Evolutionary conservation across 1,140 invertebrate species (phyloP).

Genomic region (Streblospio benedicti): DNA sequence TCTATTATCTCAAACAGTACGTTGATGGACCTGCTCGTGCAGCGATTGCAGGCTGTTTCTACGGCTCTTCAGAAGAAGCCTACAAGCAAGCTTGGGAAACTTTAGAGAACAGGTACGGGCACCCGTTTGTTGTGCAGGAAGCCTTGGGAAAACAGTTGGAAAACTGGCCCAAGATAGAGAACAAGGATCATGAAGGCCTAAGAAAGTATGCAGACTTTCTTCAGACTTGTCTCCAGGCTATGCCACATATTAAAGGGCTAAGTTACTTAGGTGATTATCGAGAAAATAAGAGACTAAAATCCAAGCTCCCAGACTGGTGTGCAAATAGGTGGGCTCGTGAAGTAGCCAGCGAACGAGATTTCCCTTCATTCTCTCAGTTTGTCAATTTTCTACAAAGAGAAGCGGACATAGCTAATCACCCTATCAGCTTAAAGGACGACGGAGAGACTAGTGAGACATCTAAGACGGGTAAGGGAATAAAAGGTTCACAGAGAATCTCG

Average conservation of each 20-base stretch:
- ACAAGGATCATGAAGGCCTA: slow-evolving; percentile 13
- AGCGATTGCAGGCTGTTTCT: slow-evolving; percentile 1
- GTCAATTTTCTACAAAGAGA: slow-evolving; percentile 19
- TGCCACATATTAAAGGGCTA: slow-evolving; percentile 7
- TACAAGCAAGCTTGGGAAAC: background rate
- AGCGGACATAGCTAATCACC: slow-evolving; percentile 21
- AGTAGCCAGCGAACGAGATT: slow-evolving; percentile 9
- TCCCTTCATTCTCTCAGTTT: slow-evolving; percentile 19
- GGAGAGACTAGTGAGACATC: too few relatives aligned
- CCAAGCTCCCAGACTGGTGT: slow-evolving; percentile 24
- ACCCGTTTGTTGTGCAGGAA: background rate
- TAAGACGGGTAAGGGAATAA: too few relatives aligned
- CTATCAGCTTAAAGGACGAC: too few relatives aligned
- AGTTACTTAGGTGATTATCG: slow-evolving; percentile 20
- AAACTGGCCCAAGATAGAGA: slow-evolving; percentile 10
- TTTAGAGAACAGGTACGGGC: slow-evolving; percentile 1
- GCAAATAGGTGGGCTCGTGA: slow-evolving; percentile 15
- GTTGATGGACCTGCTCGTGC: slow-evolving; percentile 2
- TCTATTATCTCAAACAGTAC: slow-evolving; percentile 10
- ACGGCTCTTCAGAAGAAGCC: too few relatives aligned
- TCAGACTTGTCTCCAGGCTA: slow-evolving; percentile 19
- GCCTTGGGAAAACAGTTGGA: slow-evolving; percentile 1
- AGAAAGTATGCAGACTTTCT: slow-evolving; percentile 21
- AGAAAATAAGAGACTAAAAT: slow-evolving; percentile 21
- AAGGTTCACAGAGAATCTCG: too few relatives aligned